Base-by-base conservation (phyloP, 2,113 vertebrate genomes). In the Pelmatolapia mariae region DNA sequence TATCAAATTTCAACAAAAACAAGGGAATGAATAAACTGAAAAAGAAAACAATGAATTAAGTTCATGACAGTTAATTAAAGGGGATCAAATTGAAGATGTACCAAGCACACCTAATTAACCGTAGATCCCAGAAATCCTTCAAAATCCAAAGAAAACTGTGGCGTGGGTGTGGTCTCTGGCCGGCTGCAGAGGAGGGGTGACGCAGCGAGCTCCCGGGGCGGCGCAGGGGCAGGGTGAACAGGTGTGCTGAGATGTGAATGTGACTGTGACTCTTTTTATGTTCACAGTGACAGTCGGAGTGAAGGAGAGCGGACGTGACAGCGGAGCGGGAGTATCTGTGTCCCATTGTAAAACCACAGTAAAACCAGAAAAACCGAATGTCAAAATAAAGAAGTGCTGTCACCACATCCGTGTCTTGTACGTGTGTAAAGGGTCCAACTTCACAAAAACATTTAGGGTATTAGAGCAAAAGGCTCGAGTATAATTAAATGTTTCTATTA, bases 191-290 rank as follows among this genome's bases (percentile, higher is more conserved):
- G 56, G 13, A 57, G 24, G 13, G 24, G 54, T 57, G 22, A 57
- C 1, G 0, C 54, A 26, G 3, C 1, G 2, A 50, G 16, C 47
- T 19, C 16, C 47, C 1, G 47, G 47, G 16, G 4, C 1, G 0
- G 47, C 7, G 16, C 16, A 50, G 47, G 16, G 47, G 7, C 7
- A 8, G 47, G 3, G 47, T 50, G 16, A 50, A 50, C 47, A 50
- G 16, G 47, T 50, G 26, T 26, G 26, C 26, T 26, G 26, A 3
- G 26, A 26, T 26, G 56, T 59, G 26, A 31, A 18, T 18, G 15
- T 59, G 26, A 61, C 18, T 61, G 57, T 61, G 57, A 61, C 29
- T 61, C 15, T 18, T 59, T 18, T 31, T 59, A 59, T 10, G 26
- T 31, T 59, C 57, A 31, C 1, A 59, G 8, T 31, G 26, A 31